Evolutionary conservation across 2,888 invertebrate species (phyloP).

Genomic region (Dolomedes plantarius): DNA sequence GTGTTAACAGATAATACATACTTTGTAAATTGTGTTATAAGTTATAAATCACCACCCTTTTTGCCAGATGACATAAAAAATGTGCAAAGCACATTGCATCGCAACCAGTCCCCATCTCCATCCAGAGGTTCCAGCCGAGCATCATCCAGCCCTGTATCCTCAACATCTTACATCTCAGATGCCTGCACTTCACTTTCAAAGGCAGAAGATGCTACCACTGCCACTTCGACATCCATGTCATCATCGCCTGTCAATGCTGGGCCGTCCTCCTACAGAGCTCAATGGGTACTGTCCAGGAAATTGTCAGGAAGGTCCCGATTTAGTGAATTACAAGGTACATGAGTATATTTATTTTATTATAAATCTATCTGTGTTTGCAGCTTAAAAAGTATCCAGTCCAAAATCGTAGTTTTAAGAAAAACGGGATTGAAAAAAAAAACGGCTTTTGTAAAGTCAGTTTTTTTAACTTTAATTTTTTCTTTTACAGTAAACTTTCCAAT

Average conservation of each 20-base stretch:
- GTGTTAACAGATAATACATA: no score
- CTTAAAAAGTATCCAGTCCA: not conserved
- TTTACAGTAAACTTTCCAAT: no score
- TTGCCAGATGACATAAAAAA: slow-evolving; percentile 64
- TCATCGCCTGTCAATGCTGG: slow-evolving; percentile 56
- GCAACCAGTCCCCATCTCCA: slow-evolving; percentile 70
- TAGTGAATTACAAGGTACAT: slow-evolving; percentile 60
- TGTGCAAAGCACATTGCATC: slow-evolving; percentile 58
- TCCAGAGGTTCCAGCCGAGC: slow-evolving; percentile 70
- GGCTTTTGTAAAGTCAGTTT: no score
- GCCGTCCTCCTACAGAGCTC: slow-evolving; percentile 62
- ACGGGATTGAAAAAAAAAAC: no score
- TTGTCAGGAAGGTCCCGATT: slow-evolving; percentile 65
- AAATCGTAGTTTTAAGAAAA: no score
- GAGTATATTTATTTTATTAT: no score
- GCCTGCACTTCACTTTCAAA: slow-evolving; percentile 61
- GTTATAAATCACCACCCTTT: not conserved
- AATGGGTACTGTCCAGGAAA: slow-evolving; percentile 63
- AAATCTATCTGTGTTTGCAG: no score
- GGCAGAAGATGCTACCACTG: slow-evolving; percentile 54
- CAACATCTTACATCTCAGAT: slow-evolving; percentile 53
- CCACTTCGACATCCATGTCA: slow-evolving; percentile 56
- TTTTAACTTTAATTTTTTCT: no score
- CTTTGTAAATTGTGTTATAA: not conserved
- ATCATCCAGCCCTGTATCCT: slow-evolving; percentile 69